phyloP scores from a whole-genome alignment of 1,140 invertebrate species.

The Mylabris phalerata region DNA sequence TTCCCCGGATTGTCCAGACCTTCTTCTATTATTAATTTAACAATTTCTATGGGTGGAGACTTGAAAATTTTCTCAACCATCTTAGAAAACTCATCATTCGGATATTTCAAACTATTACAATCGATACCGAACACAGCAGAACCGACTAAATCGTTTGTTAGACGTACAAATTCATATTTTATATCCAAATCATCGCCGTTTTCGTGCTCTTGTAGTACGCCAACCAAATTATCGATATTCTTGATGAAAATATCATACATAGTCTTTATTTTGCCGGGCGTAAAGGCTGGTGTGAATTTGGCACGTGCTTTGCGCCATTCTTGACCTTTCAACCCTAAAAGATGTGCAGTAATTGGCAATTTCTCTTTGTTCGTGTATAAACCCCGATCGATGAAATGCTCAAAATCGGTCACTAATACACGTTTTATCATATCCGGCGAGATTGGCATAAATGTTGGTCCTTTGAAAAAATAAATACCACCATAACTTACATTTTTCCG shows the following conservation, averaged over 20 bases:
- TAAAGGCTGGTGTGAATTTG: slow-evolving; percentile 45
- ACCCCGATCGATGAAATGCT: slow-evolving; percentile 44
- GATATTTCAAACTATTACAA: slow-evolving; percentile 40
- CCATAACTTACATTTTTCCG: slow-evolving; percentile 20
- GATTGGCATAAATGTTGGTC: slow-evolving; percentile 27
- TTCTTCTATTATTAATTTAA: slow-evolving; percentile 31
- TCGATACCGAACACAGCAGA: slow-evolving; percentile 45
- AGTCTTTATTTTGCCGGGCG: slow-evolving; percentile 44
- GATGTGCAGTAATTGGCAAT: slow-evolving; percentile 44
- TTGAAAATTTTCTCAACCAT: slow-evolving; percentile 8
- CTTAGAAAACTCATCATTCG: slow-evolving; percentile 38
- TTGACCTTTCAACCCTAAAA: slow-evolving; percentile 43
- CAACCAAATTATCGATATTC: slow-evolving; percentile 3
- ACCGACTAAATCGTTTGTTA: slow-evolving; percentile 15
- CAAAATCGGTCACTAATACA: slow-evolving; percentile 46
- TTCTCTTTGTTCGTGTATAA: slow-evolving; percentile 39
- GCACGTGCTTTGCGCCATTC: slow-evolving; percentile 44
- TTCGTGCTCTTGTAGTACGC: neutral
- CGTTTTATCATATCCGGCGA: slow-evolving; percentile 47
- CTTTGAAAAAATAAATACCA: slow-evolving; percentile 16
- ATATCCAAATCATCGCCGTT: slow-evolving; percentile 3
- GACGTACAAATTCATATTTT: slow-evolving; percentile 7
- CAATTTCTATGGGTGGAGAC: neutral
- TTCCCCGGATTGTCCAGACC: slow-evolving; percentile 7
- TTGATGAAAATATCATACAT: slow-evolving; percentile 37